These are phyloP conservation scores for Lepidocyrtinus sp. DNA, from an alignment of 2,888 invertebrate species.

Conservation along the genomic window DNA sequence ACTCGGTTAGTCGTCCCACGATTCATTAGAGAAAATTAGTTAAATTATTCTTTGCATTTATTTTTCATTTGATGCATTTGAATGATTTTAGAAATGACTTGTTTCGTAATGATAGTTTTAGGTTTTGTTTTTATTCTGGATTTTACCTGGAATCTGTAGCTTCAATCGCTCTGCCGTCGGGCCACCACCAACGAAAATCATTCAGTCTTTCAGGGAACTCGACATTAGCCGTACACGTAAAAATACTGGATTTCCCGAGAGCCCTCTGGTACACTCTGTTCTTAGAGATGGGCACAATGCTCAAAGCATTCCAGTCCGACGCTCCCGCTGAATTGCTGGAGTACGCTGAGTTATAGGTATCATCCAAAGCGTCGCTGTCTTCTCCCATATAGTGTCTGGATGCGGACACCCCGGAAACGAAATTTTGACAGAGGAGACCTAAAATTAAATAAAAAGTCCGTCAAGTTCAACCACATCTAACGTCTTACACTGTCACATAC, in stretches of 20 bases:
- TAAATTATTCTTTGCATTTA: no score
- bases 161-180: slow-evolving; percentile 65
- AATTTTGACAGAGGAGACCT: no score
- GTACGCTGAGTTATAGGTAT: no score
- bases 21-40: background rate
- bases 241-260: slow-evolving; percentile 64
- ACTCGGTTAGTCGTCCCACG: no score
- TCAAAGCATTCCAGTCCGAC: slow-evolving; percentile 22
- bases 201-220: slow-evolving; percentile 64
- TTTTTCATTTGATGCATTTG: no score
- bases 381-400: no score
- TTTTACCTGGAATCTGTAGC: slow-evolving; percentile 64
- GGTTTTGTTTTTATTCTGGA: background rate
- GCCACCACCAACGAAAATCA: slow-evolving; percentile 69
- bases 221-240: slow-evolving; percentile 66
- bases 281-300: slow-evolving; percentile 40
- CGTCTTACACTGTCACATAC: no score
- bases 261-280: slow-evolving; percentile 60
- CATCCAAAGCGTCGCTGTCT: no score
- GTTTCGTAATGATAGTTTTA: background rate
- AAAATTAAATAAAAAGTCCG: no score
- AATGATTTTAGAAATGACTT: background rate
- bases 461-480: no score
- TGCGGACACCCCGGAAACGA: no score
- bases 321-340: no score